Conservation (phyloP, 2,888 invertebrate genomes). For the Eilema sororculum region DNA sequence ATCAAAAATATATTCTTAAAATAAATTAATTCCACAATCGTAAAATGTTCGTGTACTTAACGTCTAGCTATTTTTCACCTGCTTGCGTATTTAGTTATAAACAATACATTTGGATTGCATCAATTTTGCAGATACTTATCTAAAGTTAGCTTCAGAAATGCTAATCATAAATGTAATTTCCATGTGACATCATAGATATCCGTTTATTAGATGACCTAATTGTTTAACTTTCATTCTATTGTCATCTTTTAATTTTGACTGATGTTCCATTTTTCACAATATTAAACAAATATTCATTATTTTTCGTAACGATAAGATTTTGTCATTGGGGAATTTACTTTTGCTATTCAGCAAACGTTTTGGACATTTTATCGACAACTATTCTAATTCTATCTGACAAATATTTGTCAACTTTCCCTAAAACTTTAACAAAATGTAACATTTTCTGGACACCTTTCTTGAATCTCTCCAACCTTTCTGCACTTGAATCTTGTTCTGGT, state of each 20-base stretch:
- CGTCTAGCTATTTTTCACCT: neutral
- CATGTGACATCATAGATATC: neutral
- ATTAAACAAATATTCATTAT: too few species aligned
- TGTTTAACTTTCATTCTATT: neutral
- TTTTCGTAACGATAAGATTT: too few species aligned
- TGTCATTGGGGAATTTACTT: neutral
- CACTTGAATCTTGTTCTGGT: conserved; percentile 71
- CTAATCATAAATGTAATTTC: neutral
- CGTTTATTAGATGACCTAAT: neutral
- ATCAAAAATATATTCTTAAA: neutral
- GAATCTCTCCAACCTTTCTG: conserved; percentile 77
- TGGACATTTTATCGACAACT: conserved; percentile 76
- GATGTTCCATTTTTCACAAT: too few species aligned
- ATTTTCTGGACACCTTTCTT: conserved; percentile 81
- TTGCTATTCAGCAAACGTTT: conserved; percentile 71
- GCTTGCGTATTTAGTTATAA: neutral
- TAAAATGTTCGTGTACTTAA: neutral
- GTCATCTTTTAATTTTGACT: neutral
- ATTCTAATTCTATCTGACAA: conserved; percentile 78
- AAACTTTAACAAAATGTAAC: conserved; percentile 77
- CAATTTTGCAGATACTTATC: neutral
- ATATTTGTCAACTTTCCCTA: conserved; percentile 79
- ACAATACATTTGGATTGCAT: too few species aligned
- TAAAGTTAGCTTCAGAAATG: neutral
- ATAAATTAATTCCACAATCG: neutral